Conservation (phyloP, 2,888 invertebrate genomes). For the Diarsia rubi region DNA sequence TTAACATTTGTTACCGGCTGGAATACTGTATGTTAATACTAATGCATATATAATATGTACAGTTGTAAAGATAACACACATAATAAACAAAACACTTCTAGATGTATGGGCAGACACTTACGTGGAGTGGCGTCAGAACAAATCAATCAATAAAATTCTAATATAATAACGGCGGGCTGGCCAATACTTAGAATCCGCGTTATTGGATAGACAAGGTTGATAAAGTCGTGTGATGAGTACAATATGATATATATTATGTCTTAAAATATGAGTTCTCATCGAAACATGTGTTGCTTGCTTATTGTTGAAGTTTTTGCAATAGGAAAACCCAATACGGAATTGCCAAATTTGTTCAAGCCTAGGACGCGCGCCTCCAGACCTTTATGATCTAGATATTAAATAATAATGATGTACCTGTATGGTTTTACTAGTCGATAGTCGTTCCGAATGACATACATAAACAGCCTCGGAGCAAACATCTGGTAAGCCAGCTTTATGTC, state of each 20-base stretch:
- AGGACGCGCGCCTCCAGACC: background rate
- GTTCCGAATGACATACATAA: conserved; percentile 33
- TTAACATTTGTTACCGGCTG: background rate
- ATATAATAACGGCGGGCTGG: conserved; percentile 28
- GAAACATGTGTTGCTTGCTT: background rate
- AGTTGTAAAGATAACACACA: conserved; percentile 5
- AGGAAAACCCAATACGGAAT: background rate
- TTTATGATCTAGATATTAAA: conserved; percentile 38
- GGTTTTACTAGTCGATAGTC: conserved; percentile 32
- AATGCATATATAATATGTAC: too few relatives aligned
- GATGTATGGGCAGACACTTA: conserved; percentile 27
- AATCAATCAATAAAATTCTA: conserved; percentile 29
- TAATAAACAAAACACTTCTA: conserved; percentile 38
- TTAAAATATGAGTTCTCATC: conserved; percentile 4
- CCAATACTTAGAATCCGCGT: conserved; percentile 29
- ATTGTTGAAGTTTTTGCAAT: conserved; percentile 1
- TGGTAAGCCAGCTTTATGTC: conserved; percentile 40
- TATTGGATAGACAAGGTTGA: too few relatives aligned
- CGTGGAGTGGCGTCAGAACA: conserved; percentile 32
- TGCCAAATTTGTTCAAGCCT: background rate
- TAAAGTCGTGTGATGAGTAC: too few relatives aligned
- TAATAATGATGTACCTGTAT: conserved; percentile 24
- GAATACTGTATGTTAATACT: background rate
- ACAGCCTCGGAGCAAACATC: conserved; percentile 44
- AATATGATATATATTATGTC: background rate